Base-by-base conservation (phyloP, 2,797 vertebrate species). In the Myotis findleyi region DNA sequence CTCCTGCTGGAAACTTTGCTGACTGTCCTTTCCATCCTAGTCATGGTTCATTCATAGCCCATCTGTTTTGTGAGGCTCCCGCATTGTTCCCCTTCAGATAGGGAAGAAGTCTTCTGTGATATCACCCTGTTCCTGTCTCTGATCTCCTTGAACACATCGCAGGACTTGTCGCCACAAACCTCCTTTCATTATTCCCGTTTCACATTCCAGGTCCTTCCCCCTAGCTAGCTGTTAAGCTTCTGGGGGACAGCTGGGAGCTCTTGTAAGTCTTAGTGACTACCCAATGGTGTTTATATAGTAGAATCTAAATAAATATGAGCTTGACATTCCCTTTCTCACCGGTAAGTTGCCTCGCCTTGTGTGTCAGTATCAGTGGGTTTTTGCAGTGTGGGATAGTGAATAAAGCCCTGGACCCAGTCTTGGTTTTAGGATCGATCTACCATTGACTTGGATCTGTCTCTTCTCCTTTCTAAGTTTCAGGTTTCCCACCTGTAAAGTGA, bases 401-500 rank as follows among this genome's bases (percentile, higher is more conserved):
- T 41, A 55, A 83, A 36, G 51, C 38, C 33, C 27, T 82, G 0
- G 6, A 64, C 9, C 11, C 12, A 57, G 36, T 73, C 33, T 94
- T 91, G 36, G 18, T 85, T 90, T 85, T 44, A 64, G 73, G 47
- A 68, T 68, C 2, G 2, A 53, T 57, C 25, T 77, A 0, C 51
- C 25, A 10, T 71, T 87, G 59, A 72, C 7, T 33, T 81, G n/a
- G 17, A 53, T 81, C 49, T 88, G n/a, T 57, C 38, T 8, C 9
- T 91, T 79, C n/a, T 94, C 44, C 49, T 91, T 76, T 79, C 64
- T 55, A 77, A n/a, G 27, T 93, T n/a, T 96, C 36, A 2, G 14
- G 77, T 97, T 96, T 55, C 14, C 66, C 2, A 69, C 76, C 55
- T 79, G n/a, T 73, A 41, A 92, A 88, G 73, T 72, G 25, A 72